These are phyloP conservation scores for Podarcis lilfordi DNA, from an alignment of 2,797 vertebrate species.

Conservation along the genomic window DNA sequence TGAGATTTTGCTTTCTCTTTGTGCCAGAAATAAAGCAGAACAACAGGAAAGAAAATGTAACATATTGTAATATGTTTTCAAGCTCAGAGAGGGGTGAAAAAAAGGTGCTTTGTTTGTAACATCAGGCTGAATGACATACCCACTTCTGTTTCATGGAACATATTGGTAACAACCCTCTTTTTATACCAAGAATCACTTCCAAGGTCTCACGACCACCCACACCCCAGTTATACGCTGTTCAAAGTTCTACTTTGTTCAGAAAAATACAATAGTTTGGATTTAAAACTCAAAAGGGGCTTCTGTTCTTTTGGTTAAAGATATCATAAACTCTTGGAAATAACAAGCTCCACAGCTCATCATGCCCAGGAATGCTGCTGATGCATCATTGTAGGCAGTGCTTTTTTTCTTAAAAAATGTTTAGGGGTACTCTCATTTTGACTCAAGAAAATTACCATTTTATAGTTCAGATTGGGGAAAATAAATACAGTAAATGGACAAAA, in stretches of 20 bases:
- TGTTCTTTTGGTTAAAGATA: background rate
- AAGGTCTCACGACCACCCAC: background rate
- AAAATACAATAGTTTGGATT: background rate
- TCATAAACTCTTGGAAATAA: background rate
- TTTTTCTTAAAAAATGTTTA: too few species aligned
- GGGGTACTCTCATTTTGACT: too few species aligned
- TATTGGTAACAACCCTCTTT: background rate
- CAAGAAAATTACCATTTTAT: too few species aligned
- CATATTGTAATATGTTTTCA: conserved; percentile 28
- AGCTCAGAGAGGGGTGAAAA: background rate
- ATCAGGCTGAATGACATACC: too few species aligned
- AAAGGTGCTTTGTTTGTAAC: background rate
- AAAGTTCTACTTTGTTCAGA: background rate
- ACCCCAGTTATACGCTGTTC: too few species aligned
- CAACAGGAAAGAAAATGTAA: background rate
- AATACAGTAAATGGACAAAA: too few species aligned
- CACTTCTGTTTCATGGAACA: too few species aligned
- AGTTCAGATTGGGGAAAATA: too few species aligned
- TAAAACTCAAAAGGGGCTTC: background rate
- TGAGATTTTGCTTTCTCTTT: conserved; percentile 6
- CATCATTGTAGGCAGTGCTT: background rate
- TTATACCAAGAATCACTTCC: background rate
- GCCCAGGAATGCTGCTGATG: background rate
- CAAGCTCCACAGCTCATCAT: background rate
- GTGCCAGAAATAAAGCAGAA: conserved; percentile 4